phyloP scores from a whole-genome alignment of 2,113 vertebrate genomes.

The Meriones unguiculatus region DNA sequence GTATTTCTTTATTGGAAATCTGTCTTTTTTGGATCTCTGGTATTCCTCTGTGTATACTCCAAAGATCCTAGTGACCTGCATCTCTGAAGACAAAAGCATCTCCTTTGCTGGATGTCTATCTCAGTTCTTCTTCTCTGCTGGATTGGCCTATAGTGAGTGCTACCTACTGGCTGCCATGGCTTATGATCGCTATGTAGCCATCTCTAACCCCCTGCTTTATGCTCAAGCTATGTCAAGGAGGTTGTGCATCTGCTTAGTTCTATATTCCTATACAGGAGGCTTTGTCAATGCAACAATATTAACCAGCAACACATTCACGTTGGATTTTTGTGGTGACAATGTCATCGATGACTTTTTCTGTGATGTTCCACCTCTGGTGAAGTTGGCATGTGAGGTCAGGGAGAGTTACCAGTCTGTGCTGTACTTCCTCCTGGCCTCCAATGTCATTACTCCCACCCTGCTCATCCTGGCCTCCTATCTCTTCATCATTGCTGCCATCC shows the following conservation, averaged over 20 bases:
- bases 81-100: conserved; percentile 69
- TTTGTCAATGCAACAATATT: conserved; percentile 49
- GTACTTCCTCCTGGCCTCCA: conserved; percentile 70
- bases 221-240: conserved; percentile 56
- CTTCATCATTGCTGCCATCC: conserved; percentile 51
- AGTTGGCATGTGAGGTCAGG: conserved; percentile 65
- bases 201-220: conserved; percentile 66
- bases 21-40: conserved; percentile 72
- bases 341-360: conserved; percentile 85
- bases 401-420: conserved; percentile 61
- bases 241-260: not conserved
- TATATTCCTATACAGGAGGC: conserved; percentile 29
- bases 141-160: conserved; percentile 58
- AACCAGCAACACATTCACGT: conserved; percentile 60
- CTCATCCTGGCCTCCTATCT: conserved; percentile 59
- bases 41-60: conserved; percentile 73
- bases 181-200: conserved; percentile 64
- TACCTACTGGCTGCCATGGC: conserved; percentile 73
- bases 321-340: conserved; percentile 61
- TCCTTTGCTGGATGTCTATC: conserved; percentile 60
- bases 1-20: conserved; percentile 75
- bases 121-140: conserved; percentile 70
- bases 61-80: conserved; percentile 62
- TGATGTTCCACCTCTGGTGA: conserved; percentile 81
- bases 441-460: conserved; percentile 45